Base-by-base conservation (phyloP, 2,113 vertebrate genomes). In the Aptenodytes forsteri region DNA sequence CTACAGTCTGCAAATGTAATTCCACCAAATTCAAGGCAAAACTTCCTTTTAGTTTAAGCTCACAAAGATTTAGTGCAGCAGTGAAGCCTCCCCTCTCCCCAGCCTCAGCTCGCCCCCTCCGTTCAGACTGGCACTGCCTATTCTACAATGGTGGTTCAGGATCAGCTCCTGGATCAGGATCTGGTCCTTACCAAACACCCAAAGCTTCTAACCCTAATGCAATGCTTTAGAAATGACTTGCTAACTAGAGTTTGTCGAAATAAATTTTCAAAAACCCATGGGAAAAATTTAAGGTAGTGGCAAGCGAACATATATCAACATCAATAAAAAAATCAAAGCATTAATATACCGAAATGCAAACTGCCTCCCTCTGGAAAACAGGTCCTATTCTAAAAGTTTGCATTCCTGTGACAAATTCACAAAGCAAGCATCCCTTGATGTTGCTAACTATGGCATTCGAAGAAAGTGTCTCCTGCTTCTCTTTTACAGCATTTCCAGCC, bases 401-500 rank as follows among this genome's bases (percentile, higher is more conserved):
- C 66, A 52, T 78, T 83, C 55, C 65, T 52, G 55, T 46, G 52
- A 52, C 54, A 95, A 96, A 94, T 6, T 5, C n/a, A 78, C 44
- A 90, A 78, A 26, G 8, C 78, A 94, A 96, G 64, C 80, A 54
- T 59, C 73, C 11, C 76, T 88, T 81, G 58, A 14, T 66, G 11
- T 72, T 83, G 69, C 64, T 89, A 97, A 95, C 65, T 80, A 50
- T 3, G 16, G 54, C 82, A n/a, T 40, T 78, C 5, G 3, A 38
- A 94, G 23, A 65, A 90, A 55, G 34, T 56, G 32, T 36, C 70
- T 93, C 38, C 10, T 59, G 72, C 75, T 96, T 89, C 58, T 67
- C 71, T 91, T 93, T 92, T 49, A 90, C 78, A 89, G 76, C 21
- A 59, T 89, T 97, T 96, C 70, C 67, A 65, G 26, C 22, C 58